Percentiles rank a stretch among this genome's conserved stretches.
Conservation (phyloP, 2,113 vertebrate genomes). For the Toxostoma redivivum region DNA sequence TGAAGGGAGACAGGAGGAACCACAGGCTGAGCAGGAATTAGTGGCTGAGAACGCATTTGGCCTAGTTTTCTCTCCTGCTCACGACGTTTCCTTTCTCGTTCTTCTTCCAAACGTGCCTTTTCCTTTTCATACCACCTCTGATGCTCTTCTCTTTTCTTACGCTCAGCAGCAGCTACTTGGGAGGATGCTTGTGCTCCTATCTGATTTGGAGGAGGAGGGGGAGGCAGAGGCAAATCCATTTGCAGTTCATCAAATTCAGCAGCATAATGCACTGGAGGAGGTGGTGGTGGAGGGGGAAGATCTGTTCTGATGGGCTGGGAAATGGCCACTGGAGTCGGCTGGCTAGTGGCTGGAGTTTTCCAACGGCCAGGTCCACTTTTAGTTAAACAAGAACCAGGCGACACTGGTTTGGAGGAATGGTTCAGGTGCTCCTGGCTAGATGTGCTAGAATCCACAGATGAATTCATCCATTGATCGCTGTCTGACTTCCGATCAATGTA, state of each 20-base stretch:
- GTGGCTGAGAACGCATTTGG: constrained; percentile 81
- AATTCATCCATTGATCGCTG: constrained; percentile 86
- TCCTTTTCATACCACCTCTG: constrained; percentile 99
- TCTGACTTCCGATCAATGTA: constrained; percentile 71
- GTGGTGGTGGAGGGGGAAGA: constrained; percentile 88
- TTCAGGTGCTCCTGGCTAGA: constrained; percentile 97
- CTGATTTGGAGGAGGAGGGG: constrained; percentile 75
- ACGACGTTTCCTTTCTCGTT: constrained; percentile 90
- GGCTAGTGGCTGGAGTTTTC: constrained; percentile 87
- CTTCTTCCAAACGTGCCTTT: constrained; percentile 95
- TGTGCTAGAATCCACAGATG: constrained; percentile 89
- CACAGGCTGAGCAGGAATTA: constrained; percentile 61
- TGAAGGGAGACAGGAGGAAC: constrained; percentile 50
- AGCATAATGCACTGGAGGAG: constrained; percentile 82
- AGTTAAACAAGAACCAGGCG: constrained; percentile 80
- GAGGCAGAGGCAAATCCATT: constrained; percentile 75
- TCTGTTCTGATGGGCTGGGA: constrained; percentile 85
- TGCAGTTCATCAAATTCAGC: constrained; percentile 69
- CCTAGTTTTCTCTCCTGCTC: constrained; percentile 95
- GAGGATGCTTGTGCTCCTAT: constrained; percentile 44
- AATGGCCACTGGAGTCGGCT: constrained; percentile 62
- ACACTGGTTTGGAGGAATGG: constrained; percentile 81
- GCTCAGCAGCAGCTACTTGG: constrained; percentile 77
- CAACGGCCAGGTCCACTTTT: constrained; percentile 94
- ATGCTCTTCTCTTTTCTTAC: constrained; percentile 94